Evolutionary conservation across 64 coral and sea anemone genomes (phyloP).

Genomic region (Orbicella faveolata): DNA sequence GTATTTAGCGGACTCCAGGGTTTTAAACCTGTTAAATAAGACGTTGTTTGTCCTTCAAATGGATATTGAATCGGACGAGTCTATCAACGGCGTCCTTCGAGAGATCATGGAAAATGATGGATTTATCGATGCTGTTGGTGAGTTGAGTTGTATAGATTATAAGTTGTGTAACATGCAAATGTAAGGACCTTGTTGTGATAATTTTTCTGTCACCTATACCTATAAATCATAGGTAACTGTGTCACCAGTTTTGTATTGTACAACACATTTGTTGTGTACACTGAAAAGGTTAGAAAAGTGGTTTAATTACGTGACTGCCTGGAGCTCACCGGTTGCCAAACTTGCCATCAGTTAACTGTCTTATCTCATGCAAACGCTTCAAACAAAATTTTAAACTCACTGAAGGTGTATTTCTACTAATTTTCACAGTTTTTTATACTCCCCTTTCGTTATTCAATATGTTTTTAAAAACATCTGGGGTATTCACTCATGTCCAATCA

Average conservation of each 20-base stretch:
- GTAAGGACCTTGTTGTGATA: not conserved
- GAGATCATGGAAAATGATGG: slow-evolving; percentile 95
- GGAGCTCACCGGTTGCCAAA: too few relatives aligned
- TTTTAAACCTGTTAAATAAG: slow-evolving; percentile 85
- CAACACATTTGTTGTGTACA: too few relatives aligned
- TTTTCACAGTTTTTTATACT: not conserved
- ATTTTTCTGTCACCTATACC: too few relatives aligned
- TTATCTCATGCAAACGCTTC: too few relatives aligned
- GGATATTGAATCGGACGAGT: slow-evolving; percentile 76
- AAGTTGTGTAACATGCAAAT: not conserved
- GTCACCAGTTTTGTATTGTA: too few relatives aligned
- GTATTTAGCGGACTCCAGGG: slow-evolving; percentile 77
- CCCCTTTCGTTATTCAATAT: not conserved
- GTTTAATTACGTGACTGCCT: too few relatives aligned
- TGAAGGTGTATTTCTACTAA: not conserved
- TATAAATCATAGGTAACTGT: too few relatives aligned
- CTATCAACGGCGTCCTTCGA: slow-evolving; percentile 71
- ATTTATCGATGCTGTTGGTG: slow-evolving; percentile 91
- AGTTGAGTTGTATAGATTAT: not conserved
- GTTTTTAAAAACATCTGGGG: too few relatives aligned
- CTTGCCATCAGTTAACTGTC: too few relatives aligned
- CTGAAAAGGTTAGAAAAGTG: too few relatives aligned
- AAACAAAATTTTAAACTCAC: too few relatives aligned
- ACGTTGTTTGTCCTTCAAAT: slow-evolving; percentile 95
- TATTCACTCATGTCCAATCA: too few relatives aligned